Conservation (phyloP, 2,113 vertebrate genomes). For the Terrapene triunguis region DNA sequence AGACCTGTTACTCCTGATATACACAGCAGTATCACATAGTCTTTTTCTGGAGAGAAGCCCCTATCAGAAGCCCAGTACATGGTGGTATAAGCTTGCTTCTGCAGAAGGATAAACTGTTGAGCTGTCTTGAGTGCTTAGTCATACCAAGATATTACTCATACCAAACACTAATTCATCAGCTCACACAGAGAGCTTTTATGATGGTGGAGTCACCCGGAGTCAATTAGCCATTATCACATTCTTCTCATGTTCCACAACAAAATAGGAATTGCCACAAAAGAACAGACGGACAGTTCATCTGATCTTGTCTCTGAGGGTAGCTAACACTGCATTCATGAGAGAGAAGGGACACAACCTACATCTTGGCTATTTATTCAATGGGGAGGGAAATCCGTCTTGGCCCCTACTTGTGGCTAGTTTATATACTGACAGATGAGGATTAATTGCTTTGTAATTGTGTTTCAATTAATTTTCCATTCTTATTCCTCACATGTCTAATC, state of each 20-base stretch:
- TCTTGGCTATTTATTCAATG: not conserved
- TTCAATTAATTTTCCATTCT: not conserved
- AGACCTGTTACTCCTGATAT: not conserved
- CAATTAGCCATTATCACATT: constrained; percentile 66
- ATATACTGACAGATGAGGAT: constrained; percentile 28
- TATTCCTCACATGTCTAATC: constrained; percentile 37
- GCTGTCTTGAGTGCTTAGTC: constrained; percentile 60
- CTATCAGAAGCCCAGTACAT: constrained; percentile 28
- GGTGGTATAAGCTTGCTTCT: constrained; percentile 45
- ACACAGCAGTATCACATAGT: not conserved
- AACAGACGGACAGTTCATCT: constrained; percentile 44
- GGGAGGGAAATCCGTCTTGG: constrained; percentile 28
- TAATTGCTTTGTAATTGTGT: constrained; percentile 52
- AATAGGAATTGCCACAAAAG: constrained; percentile 42
- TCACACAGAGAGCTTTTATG: constrained; percentile 53
- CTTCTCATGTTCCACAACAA: constrained; percentile 46
- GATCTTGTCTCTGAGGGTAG: constrained; percentile 47
- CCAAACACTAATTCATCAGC: constrained; percentile 61
- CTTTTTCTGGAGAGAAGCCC: too few relatives aligned
- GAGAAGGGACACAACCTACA: not conserved
- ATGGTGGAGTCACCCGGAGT: constrained; percentile 72
- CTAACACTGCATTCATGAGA: constrained; percentile 9
- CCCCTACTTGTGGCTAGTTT: not conserved
- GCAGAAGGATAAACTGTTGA: constrained; percentile 37
- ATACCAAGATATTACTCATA: constrained; percentile 54